These are phyloP conservation scores for Caloenas nicobarica DNA, from an alignment of 2,113 vertebrate species.

Conservation along the genomic window DNA sequence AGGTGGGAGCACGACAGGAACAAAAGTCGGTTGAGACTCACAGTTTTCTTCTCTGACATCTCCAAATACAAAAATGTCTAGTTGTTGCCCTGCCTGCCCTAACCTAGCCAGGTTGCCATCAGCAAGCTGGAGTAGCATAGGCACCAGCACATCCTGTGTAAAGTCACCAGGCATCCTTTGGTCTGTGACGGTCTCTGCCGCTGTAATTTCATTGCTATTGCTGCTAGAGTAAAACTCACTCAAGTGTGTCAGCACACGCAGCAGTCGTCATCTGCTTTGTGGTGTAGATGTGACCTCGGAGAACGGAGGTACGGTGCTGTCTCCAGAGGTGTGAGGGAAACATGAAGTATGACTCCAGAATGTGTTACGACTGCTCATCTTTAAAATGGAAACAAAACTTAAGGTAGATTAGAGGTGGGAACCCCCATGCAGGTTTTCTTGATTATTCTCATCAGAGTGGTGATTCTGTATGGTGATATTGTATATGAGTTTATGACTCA, in stretches of 20 bases:
- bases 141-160: neutral
- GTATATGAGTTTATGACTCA: neutral
- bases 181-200: neutral
- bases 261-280: neutral
- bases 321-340: neutral
- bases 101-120: rapidly evolving
- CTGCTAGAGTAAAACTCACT: neutral
- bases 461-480: neutral
- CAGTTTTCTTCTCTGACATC: neutral
- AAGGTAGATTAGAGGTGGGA: neutral
- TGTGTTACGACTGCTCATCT: neutral
- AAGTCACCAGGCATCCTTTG: neutral
- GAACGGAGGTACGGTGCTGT: neutral
- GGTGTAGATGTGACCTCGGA: rapidly evolving
- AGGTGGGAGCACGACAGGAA: neutral
- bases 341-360: neutral
- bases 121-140: neutral
- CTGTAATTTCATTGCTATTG: neutral
- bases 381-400: neutral
- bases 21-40: neutral
- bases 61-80: neutral
- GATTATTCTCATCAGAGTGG: neutral
- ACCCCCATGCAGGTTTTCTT: neutral
- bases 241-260: neutral
- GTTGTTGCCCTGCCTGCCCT: neutral